A percentile compares a stretch with the other conserved stretches of the same genome.
Conservation (phyloP, 2,797 vertebrate species). For the Gymnocypris eckloni region DNA sequence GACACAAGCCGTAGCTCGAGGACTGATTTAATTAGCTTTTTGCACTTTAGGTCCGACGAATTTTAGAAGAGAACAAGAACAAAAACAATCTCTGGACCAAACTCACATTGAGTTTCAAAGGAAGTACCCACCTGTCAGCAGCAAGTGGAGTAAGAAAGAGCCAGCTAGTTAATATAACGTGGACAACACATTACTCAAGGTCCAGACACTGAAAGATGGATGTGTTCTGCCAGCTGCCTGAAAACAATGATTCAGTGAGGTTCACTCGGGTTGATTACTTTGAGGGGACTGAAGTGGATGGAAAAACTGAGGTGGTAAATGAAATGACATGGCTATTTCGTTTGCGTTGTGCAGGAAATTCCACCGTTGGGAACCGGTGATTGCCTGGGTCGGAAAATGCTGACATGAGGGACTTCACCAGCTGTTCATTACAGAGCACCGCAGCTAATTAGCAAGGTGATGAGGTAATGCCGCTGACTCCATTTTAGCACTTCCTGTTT, state of each 20-base stretch:
- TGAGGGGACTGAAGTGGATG: too few species aligned
- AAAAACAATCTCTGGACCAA: conserved; percentile 48
- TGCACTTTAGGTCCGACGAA: conserved; percentile 52
- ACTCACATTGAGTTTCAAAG: conserved; percentile 61
- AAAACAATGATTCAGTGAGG: conserved; percentile 75
- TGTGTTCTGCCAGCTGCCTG: conserved; percentile 77
- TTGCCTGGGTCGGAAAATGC: conserved; percentile 61
- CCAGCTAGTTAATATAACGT: conserved; percentile 29
- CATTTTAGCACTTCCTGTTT: conserved; percentile 80
- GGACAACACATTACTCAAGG: conserved; percentile 68
- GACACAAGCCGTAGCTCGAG: conserved; percentile 51
- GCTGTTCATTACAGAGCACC: conserved; percentile 79
- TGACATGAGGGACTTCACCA: conserved; percentile 74
- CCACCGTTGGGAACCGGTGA: conserved; percentile 54
- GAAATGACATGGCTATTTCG: conserved; percentile 64
- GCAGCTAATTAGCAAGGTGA: conserved; percentile 78
- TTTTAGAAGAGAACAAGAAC: conserved; percentile 55
- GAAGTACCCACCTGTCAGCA: conserved; percentile 47
- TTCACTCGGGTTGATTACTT: too few species aligned
- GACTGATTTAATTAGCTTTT: conserved; percentile 65
- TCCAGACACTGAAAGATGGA: conserved; percentile 70
- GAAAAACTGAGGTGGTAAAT: conserved; percentile 64
- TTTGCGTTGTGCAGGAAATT: conserved; percentile 70
- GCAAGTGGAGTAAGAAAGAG: conserved; percentile 35
- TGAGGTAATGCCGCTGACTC: conserved; percentile 79